Percentiles rank a stretch among this genome's conserved stretches.
phyloP scores from a whole-genome alignment of 2,888 invertebrate species.

The Laothoe populi region DNA sequence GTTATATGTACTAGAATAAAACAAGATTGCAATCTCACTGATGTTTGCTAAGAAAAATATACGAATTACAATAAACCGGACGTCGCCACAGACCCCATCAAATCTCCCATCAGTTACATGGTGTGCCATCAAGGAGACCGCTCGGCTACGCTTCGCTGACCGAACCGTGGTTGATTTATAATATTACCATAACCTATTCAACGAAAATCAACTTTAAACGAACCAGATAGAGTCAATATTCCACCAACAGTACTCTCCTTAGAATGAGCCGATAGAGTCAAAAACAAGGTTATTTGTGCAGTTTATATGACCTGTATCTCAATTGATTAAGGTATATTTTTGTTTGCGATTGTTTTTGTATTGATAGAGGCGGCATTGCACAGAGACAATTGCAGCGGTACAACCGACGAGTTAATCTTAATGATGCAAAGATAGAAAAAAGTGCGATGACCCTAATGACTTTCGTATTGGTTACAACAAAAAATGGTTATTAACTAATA shows the following conservation, averaged over 20 bases:
- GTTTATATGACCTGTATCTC: neutral
- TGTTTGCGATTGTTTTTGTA: neutral
- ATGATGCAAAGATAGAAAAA: conserved; percentile 25
- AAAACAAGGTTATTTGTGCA: neutral
- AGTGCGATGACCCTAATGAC: conserved; percentile 21
- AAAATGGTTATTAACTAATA: conserved; percentile 2
- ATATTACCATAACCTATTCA: conserved; percentile 55
- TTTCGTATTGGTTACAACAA: conserved; percentile 1
- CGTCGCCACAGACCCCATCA: conserved; percentile 11
- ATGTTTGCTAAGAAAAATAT: conserved; percentile 4
- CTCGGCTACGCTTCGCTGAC: conserved; percentile 32
- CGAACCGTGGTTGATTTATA: conserved; percentile 67
- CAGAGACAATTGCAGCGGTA: conserved; percentile 24
- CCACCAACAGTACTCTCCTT: neutral
- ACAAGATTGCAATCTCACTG: neutral
- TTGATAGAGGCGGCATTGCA: conserved; percentile 4
- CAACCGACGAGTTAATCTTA: conserved; percentile 24
- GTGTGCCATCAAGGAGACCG: conserved; percentile 16
- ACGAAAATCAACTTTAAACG: conserved; percentile 21
- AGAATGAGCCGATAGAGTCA: conserved; percentile 7
- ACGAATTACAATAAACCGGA: conserved; percentile 13
- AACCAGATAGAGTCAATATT: neutral
- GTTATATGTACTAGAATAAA: neutral
- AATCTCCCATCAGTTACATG: conserved; percentile 15
- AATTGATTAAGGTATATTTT: neutral